phyloP scores from a whole-genome alignment of 2,797 vertebrate species.

The Meda fulgida region DNA sequence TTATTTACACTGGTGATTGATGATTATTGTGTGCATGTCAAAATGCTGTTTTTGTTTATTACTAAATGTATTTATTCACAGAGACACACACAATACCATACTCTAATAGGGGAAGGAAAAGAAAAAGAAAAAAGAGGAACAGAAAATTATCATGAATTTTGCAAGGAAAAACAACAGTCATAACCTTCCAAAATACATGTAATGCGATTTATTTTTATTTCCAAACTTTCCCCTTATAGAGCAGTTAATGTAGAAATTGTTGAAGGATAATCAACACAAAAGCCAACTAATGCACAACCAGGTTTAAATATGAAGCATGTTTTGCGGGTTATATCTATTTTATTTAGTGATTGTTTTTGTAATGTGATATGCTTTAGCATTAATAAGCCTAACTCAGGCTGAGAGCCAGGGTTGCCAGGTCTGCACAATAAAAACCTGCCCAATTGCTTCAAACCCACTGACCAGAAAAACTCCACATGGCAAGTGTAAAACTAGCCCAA shows the following conservation, averaged over 20 bases:
- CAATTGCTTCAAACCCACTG: not conserved
- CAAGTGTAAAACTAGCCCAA: not conserved
- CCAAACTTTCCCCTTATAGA: not conserved
- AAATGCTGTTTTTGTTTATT: no score
- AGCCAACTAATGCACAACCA: not conserved
- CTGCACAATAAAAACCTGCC: not conserved
- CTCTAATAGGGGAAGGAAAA: not conserved
- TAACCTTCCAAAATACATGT: not conserved
- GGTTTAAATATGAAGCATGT: not conserved
- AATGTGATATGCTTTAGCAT: conserved; percentile 12
- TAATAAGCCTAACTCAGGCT: conserved; percentile 7
- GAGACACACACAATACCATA: not conserved
- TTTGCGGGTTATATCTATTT: not conserved
- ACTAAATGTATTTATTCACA: not conserved
- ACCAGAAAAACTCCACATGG: not conserved
- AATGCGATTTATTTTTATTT: not conserved
- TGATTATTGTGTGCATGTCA: conserved; percentile 6
- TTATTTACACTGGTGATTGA: conserved; percentile 19
- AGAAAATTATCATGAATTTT: not conserved
- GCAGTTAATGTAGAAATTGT: not conserved
- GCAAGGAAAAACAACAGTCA: not conserved
- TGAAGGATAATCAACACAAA: conserved; percentile 13
- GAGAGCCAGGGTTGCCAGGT: not conserved
- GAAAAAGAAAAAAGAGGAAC: not conserved
- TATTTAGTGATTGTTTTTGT: conserved; percentile 16